These are phyloP conservation scores for Brachyptera putata DNA, from an alignment of 2,888 invertebrate species.

Conservation along the genomic window DNA sequence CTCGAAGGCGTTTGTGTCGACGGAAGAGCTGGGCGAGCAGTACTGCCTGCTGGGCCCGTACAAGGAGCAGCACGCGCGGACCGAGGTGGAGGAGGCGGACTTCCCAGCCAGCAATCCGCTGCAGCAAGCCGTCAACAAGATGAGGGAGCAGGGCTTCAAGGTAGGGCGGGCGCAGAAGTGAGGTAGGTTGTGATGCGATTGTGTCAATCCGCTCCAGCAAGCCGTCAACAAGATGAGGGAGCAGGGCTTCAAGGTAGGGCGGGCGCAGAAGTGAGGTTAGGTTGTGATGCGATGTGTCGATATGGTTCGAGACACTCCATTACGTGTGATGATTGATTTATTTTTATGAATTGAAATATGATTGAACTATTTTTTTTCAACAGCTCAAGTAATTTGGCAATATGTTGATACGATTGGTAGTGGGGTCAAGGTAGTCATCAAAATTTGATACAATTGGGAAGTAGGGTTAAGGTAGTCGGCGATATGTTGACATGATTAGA, in stretches of 20 bases:
- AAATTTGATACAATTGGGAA: no score
- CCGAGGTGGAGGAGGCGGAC: constrained; percentile 93
- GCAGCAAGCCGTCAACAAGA: constrained; percentile 66
- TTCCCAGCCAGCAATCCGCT: constrained; percentile 72
- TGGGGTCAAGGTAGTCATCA: no score
- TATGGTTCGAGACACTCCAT: no score
- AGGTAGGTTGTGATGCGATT: constrained; percentile 85
- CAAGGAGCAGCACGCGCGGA: constrained; percentile 87
- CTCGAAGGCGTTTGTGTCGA: constrained; percentile 94
- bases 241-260: constrained; percentile 84
- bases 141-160: constrained; percentile 85
- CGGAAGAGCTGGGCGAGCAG: constrained; percentile 97
- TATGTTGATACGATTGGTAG: no score
- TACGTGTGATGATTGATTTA: no score
- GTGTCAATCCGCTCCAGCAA: constrained; percentile 64
- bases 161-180: constrained; percentile 84
- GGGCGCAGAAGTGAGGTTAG: no score
- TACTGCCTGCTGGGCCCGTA: constrained; percentile 93
- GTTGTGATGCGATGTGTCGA: no score
- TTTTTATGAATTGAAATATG: no score
- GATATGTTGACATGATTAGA: no score
- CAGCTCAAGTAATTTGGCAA: no score
- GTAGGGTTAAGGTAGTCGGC: no score
- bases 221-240: constrained; percentile 76
- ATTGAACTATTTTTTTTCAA: no score